A percentile compares a stretch with the other conserved stretches of the same genome.
These are phyloP conservation scores for Dinoponera quadriceps DNA, from an alignment of 1,140 invertebrate species.

Conservation along the genomic window DNA sequence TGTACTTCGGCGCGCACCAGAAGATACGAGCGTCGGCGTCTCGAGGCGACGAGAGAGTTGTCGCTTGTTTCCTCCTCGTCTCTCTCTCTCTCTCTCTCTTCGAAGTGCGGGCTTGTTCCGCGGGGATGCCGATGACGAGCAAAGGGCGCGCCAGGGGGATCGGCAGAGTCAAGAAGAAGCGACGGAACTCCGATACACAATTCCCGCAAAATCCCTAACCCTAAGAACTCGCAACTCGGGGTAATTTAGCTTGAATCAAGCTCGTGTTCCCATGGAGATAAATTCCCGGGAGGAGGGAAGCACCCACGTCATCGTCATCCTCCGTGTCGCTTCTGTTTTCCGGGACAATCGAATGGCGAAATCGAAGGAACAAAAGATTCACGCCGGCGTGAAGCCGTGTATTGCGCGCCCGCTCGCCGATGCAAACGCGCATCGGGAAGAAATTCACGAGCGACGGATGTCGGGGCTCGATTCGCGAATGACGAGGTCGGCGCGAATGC, in stretches of 20 bases:
- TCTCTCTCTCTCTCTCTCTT: no score
- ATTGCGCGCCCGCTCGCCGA: neutral
- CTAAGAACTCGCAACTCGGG: slow-evolving; percentile 52
- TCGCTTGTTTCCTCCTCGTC: slow-evolving; percentile 65
- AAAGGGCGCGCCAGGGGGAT: neutral
- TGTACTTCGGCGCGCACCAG: no score
- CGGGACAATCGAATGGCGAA: slow-evolving; percentile 50
- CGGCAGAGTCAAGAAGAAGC: slow-evolving; percentile 1
- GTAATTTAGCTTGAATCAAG: slow-evolving; percentile 48
- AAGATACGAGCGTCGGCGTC: neutral
- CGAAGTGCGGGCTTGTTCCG: slow-evolving; percentile 7
- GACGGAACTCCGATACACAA: slow-evolving; percentile 41
- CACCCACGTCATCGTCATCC: no score
- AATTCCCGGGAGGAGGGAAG: neutral
- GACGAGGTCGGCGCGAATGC: no score
- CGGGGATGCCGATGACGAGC: no score
- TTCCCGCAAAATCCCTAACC: slow-evolving; percentile 52
- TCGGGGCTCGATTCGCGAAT: no score
- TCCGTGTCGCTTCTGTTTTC: slow-evolving; percentile 48
- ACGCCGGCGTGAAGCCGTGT: neutral
- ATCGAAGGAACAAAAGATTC: slow-evolving; percentile 51
- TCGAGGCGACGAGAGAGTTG: slow-evolving; percentile 11
- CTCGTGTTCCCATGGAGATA: slow-evolving; percentile 50
- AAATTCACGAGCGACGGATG: neutral
- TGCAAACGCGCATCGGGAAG: slow-evolving; percentile 1